These are phyloP conservation scores for Micrasema longulum DNA, from an alignment of 1,140 invertebrate species.

Conservation along the genomic window DNA sequence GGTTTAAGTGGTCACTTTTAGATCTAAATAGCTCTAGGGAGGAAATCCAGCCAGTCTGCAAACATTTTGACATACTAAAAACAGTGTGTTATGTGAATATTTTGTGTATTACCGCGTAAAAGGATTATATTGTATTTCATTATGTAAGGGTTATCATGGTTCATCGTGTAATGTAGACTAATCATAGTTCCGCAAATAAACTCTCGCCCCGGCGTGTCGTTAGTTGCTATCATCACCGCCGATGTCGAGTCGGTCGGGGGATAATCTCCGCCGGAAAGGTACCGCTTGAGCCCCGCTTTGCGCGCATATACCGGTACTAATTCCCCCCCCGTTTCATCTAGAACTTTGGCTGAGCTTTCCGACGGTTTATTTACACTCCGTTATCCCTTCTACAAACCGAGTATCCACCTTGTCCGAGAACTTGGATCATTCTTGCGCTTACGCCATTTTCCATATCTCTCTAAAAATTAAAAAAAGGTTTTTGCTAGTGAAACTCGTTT, in stretches of 20 bases:
- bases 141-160: neutral
- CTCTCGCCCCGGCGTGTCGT: neutral
- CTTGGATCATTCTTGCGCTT: neutral
- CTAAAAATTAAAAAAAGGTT: too few relatives aligned
- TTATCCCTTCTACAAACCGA: slow-evolving; percentile 35
- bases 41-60: too few relatives aligned
- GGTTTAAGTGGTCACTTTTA: too few relatives aligned
- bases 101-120: neutral
- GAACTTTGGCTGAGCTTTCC: slow-evolving; percentile 47
- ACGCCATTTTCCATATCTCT: too few relatives aligned
- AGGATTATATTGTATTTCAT: neutral
- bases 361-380: slow-evolving; percentile 44
- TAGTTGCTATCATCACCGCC: too few relatives aligned
- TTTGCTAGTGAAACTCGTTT: too few relatives aligned
- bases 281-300: slow-evolving; percentile 1
- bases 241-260: too few relatives aligned
- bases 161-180: neutral
- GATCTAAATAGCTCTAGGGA: too few relatives aligned
- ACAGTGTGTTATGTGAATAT: too few relatives aligned
- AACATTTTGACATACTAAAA: too few relatives aligned
- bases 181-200: neutral
- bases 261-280: slow-evolving; percentile 4
- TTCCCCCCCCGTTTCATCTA: slow-evolving; percentile 42
- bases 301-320: slow-evolving; percentile 17
- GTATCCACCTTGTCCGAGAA: slow-evolving; percentile 14